phyloP scores from a whole-genome alignment of 2,113 vertebrate genomes.

The Cranoglanis bouderius region DNA sequence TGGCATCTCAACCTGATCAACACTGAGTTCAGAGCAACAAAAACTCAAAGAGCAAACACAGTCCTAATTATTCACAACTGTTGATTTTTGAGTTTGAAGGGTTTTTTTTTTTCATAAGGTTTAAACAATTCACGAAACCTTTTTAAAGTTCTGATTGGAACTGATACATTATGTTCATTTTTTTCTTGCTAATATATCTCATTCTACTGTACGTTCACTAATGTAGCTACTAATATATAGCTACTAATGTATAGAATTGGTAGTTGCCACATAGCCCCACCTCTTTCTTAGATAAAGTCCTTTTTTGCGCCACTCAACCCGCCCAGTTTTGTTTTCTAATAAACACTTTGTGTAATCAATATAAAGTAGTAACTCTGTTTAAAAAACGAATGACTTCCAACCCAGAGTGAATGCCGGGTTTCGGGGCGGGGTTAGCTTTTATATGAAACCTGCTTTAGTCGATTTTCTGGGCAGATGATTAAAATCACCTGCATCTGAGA shows the following conservation, averaged over 20 bases:
- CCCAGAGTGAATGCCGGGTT: too few relatives aligned
- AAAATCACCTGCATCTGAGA: neutral
- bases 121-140: neutral
- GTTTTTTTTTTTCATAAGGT: neutral
- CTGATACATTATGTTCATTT: neutral
- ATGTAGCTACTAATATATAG: neutral
- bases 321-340: neutral
- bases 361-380: neutral
- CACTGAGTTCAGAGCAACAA: constrained; percentile 11
- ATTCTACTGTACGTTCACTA: neutral
- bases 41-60: constrained; percentile 10
- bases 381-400: neutral
- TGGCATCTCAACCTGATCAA: constrained; percentile 45
- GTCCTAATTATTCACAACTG: constrained; percentile 16
- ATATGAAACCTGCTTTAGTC: neutral
- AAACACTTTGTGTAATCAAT: neutral
- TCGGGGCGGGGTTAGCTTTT: too few relatives aligned
- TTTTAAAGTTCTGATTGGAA: neutral
- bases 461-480: neutral
- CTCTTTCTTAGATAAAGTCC: neutral
- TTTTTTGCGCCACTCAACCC: neutral
- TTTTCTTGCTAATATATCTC: neutral
- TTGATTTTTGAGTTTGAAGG: constrained; percentile 14
- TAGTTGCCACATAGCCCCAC: neutral
- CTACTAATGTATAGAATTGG: neutral